Evolutionary conservation across 1,140 invertebrate species (phyloP), one percentile per base, ranked within the genome.

Genomic region (Sycobia sp.): DNA sequence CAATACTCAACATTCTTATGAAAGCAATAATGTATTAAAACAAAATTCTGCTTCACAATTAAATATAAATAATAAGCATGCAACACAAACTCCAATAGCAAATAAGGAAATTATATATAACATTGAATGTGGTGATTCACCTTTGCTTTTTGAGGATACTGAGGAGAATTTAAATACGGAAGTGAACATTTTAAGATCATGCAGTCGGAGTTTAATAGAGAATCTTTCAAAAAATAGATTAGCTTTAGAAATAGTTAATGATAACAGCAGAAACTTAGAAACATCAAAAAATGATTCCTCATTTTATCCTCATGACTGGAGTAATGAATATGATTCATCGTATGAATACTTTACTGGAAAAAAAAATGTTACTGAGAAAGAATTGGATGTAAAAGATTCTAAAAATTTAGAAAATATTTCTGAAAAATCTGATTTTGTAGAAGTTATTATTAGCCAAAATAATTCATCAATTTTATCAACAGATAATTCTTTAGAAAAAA

Each of bases 221-320:
- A 54, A 18, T 18, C n/a, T n/a, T n/a, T n/a, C n/a, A n/a, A n/a
- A n/a, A n/a, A n/a, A n/a, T n/a, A n/a, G n/a, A n/a, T n/a, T n/a
- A n/a, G n/a, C n/a, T n/a, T n/a, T n/a, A n/a, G n/a, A n/a, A n/a
- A n/a, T n/a, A 53, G 14, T 13, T 29, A 62, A 14, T 47, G 14
- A 27, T 38, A 14, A 18, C 23, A 46, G 16, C 25, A 8, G 20
- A 34, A 41, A 56, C 34, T n/a, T 10, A 3, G 13, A 56, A 18
- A 25, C 14, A 18, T 18, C 20, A 23, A 25, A 32, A 18, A 38
- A 32, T 54, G 49, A 54, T 20, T 65, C 50, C 18, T 47, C 25
- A 9, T 65, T 29, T 58, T 49, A 14, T 43, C 56, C 44, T 32
- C 36, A 65, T 36, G 63, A 65, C 0, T 65, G 63, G 63, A 59